Evolutionary conservation across 2,888 invertebrate genomes (phyloP), one percentile per base, ranked within the genome.

Genomic region (Hydropsyche betteni): DNA sequence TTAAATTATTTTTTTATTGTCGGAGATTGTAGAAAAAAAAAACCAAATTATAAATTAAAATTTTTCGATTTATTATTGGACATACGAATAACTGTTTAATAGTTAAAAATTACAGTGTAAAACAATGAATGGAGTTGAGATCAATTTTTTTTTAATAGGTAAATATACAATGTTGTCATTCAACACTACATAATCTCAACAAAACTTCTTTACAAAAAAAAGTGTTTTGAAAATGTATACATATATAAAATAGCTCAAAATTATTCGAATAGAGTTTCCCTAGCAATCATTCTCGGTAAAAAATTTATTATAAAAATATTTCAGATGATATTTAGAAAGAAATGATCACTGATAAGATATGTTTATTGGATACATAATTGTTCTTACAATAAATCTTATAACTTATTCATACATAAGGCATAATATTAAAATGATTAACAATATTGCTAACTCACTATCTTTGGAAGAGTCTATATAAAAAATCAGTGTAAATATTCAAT

Each of bases 391-490:
- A 61, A 53, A 70, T 51, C 75, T 76, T 78, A 78, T 74, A 74
- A 78, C 50, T 71, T 74, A 77, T 80, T 79, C 72, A 74, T 79
- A 78, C 77, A 80, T 79, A 80, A 79, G 79, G 78, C 80, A 74
- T 80, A 76, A 79, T 76, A 76, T 73, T 77, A 79, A 80, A 79
- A 75, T 70, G 72, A 78, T 78, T 79, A 79, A 79, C 79, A 79
- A 77, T 79, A 79, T 78, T 78, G 78, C 78, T 80, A 80, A 80
- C 73, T 78, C 78, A 80, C 80, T 80, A 80, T 80, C 80, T 80
- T 80, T 80, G 80, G 80, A 80, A 79, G 79, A 80, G 75, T 76
- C 70, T 77, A 79, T 75, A 75, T 24, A 74, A 78, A 75, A 64
- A 64, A 72, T 61, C 69, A 68, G 44, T 55, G 68, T 69, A 64